Evolutionary conservation across 1,140 invertebrate species (phyloP).

Genomic region (Drusus annulatus): DNA sequence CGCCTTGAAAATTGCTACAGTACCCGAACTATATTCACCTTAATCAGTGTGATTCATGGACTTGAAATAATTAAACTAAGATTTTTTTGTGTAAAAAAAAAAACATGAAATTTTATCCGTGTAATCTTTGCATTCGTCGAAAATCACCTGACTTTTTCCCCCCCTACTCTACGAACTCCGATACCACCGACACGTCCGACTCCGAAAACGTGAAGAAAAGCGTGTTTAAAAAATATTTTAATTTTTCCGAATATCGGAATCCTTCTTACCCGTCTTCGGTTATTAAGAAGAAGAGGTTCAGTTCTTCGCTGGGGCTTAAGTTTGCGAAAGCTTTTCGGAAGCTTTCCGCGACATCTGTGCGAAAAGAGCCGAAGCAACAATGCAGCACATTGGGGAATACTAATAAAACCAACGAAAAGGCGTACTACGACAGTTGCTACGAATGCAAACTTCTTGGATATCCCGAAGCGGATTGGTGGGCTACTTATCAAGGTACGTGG

Average conservation of each 20-base stretch:
- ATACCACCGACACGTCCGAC: constrained; percentile 66
- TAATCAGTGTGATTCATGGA: too few species aligned
- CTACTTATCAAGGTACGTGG: constrained; percentile 48
- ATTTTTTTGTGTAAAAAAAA: not conserved
- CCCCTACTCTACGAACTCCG: constrained; percentile 66
- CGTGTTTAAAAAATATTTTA: constrained; percentile 22
- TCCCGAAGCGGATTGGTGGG: constrained; percentile 37
- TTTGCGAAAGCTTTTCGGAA: constrained; percentile 55
- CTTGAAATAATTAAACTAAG: too few species aligned
- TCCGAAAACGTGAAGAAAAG: constrained; percentile 65
- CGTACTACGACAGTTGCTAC: constrained; percentile 51
- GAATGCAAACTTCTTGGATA: constrained; percentile 45
- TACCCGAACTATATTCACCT: too few species aligned
- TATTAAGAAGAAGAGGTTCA: constrained; percentile 42
- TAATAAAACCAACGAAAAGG: constrained; percentile 11
- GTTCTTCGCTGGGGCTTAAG: constrained; percentile 48
- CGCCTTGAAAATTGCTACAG: too few species aligned
- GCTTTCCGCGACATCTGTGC: constrained; percentile 46
- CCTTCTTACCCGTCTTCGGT: constrained; percentile 15
- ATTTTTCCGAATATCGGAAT: not conserved
- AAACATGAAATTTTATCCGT: constrained; percentile 53
- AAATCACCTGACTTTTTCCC: constrained; percentile 66
- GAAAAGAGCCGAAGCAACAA: constrained; percentile 36
- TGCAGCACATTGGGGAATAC: not conserved
- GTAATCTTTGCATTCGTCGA: constrained; percentile 47